Conservation (phyloP, 2,113 vertebrate genomes). For the Vidua chalybeata region DNA sequence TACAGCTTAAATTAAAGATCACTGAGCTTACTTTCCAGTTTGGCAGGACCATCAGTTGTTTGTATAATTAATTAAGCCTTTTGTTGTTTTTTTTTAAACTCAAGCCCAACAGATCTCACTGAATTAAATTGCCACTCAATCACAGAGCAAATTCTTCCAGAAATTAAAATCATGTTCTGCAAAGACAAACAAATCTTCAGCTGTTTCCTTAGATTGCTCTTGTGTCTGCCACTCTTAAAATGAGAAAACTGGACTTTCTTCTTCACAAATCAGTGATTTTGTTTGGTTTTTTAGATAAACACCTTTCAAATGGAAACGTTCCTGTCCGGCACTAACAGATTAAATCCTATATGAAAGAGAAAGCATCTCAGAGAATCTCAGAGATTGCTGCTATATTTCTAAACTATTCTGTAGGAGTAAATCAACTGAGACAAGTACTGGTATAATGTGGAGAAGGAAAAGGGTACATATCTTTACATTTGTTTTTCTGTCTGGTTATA, state of each 20-base stretch:
- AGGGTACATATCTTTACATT: not conserved
- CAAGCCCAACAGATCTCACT: not conserved
- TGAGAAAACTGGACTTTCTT: not conserved
- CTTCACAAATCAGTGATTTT: not conserved
- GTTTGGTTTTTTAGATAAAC: not conserved
- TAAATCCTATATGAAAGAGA: not conserved
- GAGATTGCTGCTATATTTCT: not conserved
- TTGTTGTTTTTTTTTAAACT: constrained; percentile 13
- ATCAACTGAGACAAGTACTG: not conserved
- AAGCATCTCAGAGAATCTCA: not conserved
- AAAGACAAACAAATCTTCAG: constrained; percentile 19
- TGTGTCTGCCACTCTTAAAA: not conserved
- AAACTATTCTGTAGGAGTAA: not conserved
- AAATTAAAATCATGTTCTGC: constrained; percentile 46
- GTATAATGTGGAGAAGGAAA: not conserved
- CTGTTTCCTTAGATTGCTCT: not conserved
- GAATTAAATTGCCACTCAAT: constrained; percentile 52
- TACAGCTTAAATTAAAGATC: constrained; percentile 66
- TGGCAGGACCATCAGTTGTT: constrained; percentile 59
- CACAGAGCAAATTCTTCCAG: constrained; percentile 53
- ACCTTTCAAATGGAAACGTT: constrained; percentile 31
- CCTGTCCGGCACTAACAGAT: not conserved
- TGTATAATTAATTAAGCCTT: constrained; percentile 66
- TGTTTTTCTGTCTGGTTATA: not conserved
- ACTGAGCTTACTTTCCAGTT: constrained; percentile 53